Evolutionary conservation across 2,113 vertebrate genomes (phyloP).

Genomic region (Entelurus aequoreus): DNA sequence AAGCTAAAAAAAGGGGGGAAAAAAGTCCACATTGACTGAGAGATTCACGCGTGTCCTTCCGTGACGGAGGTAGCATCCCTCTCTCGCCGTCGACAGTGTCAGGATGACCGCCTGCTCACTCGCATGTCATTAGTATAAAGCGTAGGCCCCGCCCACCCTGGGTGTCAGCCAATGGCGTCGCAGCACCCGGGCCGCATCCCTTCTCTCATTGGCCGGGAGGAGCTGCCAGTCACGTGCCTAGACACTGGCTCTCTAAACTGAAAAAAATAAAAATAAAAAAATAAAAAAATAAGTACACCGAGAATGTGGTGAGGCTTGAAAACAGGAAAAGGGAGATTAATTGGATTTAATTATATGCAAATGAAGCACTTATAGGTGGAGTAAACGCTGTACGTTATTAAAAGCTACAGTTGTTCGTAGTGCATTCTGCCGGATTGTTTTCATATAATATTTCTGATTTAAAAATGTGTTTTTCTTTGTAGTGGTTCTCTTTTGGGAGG

Average conservation of each 20-base stretch:
- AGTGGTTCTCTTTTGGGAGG: too few species aligned
- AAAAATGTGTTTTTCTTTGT: too few species aligned
- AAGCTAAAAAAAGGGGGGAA: slow-evolving; percentile 25
- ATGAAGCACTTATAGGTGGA: too few species aligned
- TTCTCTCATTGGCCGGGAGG: slow-evolving; percentile 73
- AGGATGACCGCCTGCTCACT: slow-evolving; percentile 77
- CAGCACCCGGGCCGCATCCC: slow-evolving; percentile 69
- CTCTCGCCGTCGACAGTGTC: slow-evolving; percentile 72
- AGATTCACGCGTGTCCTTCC: slow-evolving; percentile 54
- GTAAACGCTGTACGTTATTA: too few species aligned
- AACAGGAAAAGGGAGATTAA: too few species aligned
- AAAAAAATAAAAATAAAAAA: slow-evolving; percentile 17
- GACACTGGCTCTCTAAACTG: slow-evolving; percentile 47
- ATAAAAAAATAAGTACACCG: slow-evolving; percentile 8
- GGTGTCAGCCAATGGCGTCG: slow-evolving; percentile 75
- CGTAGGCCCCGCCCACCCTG: slow-evolving; percentile 70
- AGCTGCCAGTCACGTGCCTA: slow-evolving; percentile 48
- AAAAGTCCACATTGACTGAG: slow-evolving; percentile 58
- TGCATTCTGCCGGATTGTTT: too few species aligned
- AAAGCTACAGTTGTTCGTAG: too few species aligned
- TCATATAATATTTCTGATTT: too few species aligned
- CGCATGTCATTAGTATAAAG: slow-evolving; percentile 81
- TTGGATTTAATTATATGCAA: too few species aligned
- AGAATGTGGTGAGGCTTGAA: too few species aligned
- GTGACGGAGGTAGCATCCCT: slow-evolving; percentile 75